Evolutionary conservation across 2,888 invertebrate genomes (phyloP), one percentile per base, ranked within the genome.

Genomic region (Ennomos erosarius): DNA sequence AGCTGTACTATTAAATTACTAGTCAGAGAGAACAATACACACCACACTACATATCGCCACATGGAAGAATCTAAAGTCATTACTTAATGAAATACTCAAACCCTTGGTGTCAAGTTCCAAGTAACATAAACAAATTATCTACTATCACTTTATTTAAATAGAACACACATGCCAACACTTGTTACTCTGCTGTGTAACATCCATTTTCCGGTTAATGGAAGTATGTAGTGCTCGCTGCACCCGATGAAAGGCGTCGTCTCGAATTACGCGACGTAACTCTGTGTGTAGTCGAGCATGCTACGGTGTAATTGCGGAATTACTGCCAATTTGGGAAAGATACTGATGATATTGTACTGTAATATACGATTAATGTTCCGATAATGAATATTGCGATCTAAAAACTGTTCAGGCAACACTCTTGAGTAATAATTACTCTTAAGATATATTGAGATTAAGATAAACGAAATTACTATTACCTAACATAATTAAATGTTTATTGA

Each of bases 241-340:
- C 68, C 75, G 74, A 73, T 80, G 78, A 83, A 82, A 82, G 79
- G 73, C 71, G 73, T 70, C 75, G 74, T 66, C 73, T 73, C 71
- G 73, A 77, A 81, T 81, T 79, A 78, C 74, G 67, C 73, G 71
- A 73, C 76, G 76, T 76, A 76, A 77, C 75, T 78, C 70, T 63
- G 70, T 76, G 81, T 71, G 79, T 76, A 80, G 74, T 77, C 71
- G 60, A 71, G 77, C 80, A 76, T 73, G 65, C 63, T 63, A 60
- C 80, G 78, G 81, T 83, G 81, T 86, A 84, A 85, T 85, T 84
- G 84, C 76, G 69, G 73, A 75, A 78, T 74, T 70, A 79, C 74
- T 78, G 78, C 72, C 78, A 83, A 82, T 84, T 79, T 82, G 67
- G 68, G 43, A 67, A 26, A 26, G 26, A 6, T 26, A 26, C 26